Evolutionary conservation across 2,888 invertebrate genomes (phyloP), one percentile per base, ranked within the genome.

Genomic region (Phragmatobia fuliginosa): DNA sequence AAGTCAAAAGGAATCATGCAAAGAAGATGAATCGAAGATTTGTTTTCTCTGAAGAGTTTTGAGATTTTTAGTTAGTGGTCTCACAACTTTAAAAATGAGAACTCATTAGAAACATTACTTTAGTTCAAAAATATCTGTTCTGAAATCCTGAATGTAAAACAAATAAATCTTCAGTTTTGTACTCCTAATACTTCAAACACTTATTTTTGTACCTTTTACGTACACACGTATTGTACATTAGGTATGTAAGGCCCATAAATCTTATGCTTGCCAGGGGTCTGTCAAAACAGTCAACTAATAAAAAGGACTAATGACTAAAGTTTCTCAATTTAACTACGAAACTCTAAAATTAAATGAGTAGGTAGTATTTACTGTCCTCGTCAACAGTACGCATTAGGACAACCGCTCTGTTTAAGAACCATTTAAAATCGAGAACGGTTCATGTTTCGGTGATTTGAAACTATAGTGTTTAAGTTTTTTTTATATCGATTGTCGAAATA

Each of bases 281-380:
- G 68, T 72, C 79, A 73, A 72, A 75, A 74, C 75, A 66, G 66
- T 36, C 63, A 58, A 67, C 75, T 75, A 74, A 74, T 80, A 77
- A 77, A 81, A 79, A 73, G 68, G 38, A 62, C 49, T 70, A 76
- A 75, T 64, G 72, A 73, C 72, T 58, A 32, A 76, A 81, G 69
- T 79, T 79, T 73, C 49, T 31, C 72, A 64, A 74, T 76, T 67
- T 73, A 66, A 68, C 60, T 49, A 49, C 61, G 31, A 58, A 79
- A 74, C 68, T 75, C 67, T 66, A 69, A 71, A 77, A 74, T 74
- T 80, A 75, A 78, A 70, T 56, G 32, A 31, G 45, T 62, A 36
- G 49, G 33, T 61, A 33, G 28, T 25, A 66, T 60, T 41, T 60
- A 60, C 52, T 25, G 25, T 28, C 21, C 28, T 36, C 28, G 36